Conservation (phyloP, 2,888 invertebrate species). For the Willowsia nigromaculata region DNA sequence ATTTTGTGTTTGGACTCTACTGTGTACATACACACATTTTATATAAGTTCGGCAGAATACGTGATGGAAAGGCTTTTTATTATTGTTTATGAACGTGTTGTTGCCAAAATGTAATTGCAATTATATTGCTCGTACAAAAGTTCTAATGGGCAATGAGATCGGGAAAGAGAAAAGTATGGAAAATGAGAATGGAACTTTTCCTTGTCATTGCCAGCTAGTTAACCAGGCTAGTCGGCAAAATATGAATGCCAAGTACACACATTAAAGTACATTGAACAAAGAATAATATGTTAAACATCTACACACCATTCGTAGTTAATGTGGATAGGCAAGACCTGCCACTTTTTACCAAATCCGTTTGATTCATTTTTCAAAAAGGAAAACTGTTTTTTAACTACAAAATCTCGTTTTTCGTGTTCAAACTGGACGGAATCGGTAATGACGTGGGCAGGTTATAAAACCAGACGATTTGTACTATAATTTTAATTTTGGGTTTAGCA, state of each 20-base stretch:
- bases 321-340: background rate
- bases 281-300: too few species aligned
- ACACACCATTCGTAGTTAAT: background rate
- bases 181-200: background rate
- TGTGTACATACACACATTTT: background rate
- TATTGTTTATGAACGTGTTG: slow-evolving; percentile 56
- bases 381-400: background rate
- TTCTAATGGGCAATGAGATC: background rate
- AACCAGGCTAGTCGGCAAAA: background rate
- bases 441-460: background rate
- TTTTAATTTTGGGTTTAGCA: slow-evolving; percentile 6
- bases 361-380: background rate
- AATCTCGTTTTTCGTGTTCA: background rate
- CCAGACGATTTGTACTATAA: background rate
- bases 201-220: background rate
- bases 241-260: background rate
- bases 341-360: background rate
- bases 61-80: slow-evolving; percentile 53
- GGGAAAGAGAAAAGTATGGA: background rate
- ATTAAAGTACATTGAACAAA: background rate
- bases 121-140: slow-evolving; percentile 5
- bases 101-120: slow-evolving; percentile 61
- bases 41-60: background rate
- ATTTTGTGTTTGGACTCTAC: background rate
- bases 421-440: background rate